Conservation (phyloP, 2,797 vertebrate genomes). For the Cynopterus sphinx region DNA sequence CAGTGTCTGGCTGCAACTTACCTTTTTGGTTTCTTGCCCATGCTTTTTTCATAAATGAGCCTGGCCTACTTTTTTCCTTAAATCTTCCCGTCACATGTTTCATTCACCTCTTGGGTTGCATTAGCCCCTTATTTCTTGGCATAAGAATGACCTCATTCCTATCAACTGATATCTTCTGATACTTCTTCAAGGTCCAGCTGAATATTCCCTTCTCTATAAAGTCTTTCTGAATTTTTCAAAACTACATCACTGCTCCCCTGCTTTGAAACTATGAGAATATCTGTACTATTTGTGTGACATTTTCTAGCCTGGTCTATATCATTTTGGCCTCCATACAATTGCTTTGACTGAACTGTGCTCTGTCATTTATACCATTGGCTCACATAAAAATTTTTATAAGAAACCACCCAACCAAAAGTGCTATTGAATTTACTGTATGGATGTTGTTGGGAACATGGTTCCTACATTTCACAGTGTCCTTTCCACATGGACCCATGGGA, state of each 20-base stretch:
- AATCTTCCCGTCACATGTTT: background rate
- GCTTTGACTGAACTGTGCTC: background rate
- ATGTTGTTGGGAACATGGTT: background rate
- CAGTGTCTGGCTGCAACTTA: background rate
- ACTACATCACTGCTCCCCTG: background rate
- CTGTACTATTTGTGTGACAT: background rate
- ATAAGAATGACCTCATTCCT: background rate
- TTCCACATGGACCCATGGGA: conserved; percentile 27
- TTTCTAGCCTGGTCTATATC: background rate
- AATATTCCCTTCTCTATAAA: background rate
- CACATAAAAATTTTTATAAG: background rate
- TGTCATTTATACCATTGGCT: background rate
- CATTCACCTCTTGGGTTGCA: background rate
- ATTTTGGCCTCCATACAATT: background rate
- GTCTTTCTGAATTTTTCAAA: background rate
- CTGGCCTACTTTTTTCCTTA: background rate
- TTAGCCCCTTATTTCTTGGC: background rate
- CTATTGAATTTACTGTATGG: background rate
- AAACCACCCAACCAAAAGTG: background rate
- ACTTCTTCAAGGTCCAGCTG: background rate
- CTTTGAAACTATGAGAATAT: background rate
- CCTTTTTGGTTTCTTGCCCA: background rate
- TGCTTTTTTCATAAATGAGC: background rate
- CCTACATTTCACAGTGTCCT: conserved; percentile 13
- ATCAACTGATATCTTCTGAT: background rate